Conservation (phyloP, 2,797 vertebrate species). For the Somateria mollissima region DNA sequence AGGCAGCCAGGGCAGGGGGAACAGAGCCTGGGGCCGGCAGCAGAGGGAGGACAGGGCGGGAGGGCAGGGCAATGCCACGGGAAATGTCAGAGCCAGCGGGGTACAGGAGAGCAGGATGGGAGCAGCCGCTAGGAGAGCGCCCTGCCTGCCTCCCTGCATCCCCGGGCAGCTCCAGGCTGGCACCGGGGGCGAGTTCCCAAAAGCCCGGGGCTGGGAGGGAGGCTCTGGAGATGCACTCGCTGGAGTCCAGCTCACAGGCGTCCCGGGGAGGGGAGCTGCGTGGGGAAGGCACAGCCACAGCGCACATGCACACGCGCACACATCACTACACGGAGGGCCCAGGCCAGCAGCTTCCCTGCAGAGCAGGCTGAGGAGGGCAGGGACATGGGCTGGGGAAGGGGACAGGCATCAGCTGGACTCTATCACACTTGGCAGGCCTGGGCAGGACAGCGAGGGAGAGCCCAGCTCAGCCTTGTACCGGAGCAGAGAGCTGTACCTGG, state of each 20-base stretch:
- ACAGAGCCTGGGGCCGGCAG: background rate
- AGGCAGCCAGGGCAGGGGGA: background rate
- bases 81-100: rapidly evolving
- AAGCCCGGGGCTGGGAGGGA: background rate
- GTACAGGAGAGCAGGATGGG: background rate
- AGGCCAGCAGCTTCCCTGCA: background rate
- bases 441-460: background rate
- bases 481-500: background rate
- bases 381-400: background rate
- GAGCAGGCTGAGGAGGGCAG: background rate
- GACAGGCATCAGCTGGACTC: background rate
- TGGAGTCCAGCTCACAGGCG: background rate
- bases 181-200: background rate
- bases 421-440: background rate
- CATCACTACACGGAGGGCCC: background rate
- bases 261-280: background rate
- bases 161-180: background rate
- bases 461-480: background rate
- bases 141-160: background rate
- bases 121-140: background rate
- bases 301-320: rapidly evolving
- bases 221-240: background rate
- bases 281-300: background rate
- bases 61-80: background rate
- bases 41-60: rapidly evolving